Base-by-base conservation (phyloP, 2,113 vertebrate species). In the Lates calcarifer region DNA sequence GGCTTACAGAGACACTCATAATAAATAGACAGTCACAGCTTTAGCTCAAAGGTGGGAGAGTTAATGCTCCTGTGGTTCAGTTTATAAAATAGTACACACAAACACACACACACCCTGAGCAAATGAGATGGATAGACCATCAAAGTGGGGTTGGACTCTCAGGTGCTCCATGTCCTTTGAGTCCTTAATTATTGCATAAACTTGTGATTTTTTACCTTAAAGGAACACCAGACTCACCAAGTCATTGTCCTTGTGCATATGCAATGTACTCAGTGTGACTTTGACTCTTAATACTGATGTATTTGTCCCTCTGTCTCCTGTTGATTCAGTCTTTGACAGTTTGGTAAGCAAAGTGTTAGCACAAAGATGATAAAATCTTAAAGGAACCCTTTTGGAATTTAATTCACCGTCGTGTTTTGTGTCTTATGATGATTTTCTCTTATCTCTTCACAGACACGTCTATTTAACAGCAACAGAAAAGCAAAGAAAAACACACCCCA, bases 131-230 rank as follows among this genome's bases (percentile, higher is more conserved):
- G 68, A 85, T 72, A 33, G 71, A 85, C 53, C 24, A 43, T 71
- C n/a, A 68, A 65, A 58, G 35, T 64, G 64, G 35, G 79, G 62
- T 78, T 73, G 75, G 55, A 76, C 78, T 87, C 72, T 67, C 10
- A 61, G 77, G 70, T 79, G 45, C 64, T 65, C 3, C 0, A 18
- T 68, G 68, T 83, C 86, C 79, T 90, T 56, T 74, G 77, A 89
- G 74, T 78, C 77, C 51, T 77, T 75, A 82, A 78, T 88, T 88
- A 82, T 78, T 86, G 43, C 66, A 81, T 20, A 57, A 83, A 84
- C 74, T 41, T 78, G 64, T 28, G 20, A 79, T 81, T 74, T 78
- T 73, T 77, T 65, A 76, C 66, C 9, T 18, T 75, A 47, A 70
- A 79, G 63, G 28, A 74, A 45, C 78, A 56, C 33, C 60, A n/a